Conservation (phyloP, 2,888 invertebrate species). For the Embidobia sp. region DNA sequence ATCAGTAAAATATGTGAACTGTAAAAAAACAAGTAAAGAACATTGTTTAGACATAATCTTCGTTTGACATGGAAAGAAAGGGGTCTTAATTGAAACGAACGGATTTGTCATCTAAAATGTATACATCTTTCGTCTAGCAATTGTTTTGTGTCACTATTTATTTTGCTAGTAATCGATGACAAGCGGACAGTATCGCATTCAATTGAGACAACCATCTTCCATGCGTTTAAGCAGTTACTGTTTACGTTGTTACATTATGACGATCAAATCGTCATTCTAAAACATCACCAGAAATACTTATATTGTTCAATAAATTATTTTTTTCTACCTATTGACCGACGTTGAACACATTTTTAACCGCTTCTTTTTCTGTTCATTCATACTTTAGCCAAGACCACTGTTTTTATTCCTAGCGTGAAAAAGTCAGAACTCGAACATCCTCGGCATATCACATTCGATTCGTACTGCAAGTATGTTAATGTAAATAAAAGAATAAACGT, state of each 20-base stretch:
- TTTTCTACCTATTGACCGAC: conserved; percentile 45
- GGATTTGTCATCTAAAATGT: background rate
- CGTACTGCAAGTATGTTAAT: conserved; percentile 48
- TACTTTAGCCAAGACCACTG: background rate
- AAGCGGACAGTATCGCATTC: conserved; percentile 12
- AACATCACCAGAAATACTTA: conserved; percentile 29
- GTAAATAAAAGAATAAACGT: conserved; percentile 53
- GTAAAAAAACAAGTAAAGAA: conserved; percentile 14
- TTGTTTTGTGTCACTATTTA: conserved; percentile 4
- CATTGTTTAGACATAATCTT: conserved; percentile 39
- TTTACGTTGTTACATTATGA: conserved; percentile 49
- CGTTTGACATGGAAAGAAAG: conserved; percentile 36
- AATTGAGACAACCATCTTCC: conserved; percentile 44
- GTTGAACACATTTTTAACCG: conserved; percentile 26
- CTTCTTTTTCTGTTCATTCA: conserved; percentile 27
- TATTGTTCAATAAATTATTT: conserved; percentile 48
- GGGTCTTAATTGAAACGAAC: conserved; percentile 46
- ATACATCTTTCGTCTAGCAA: background rate
- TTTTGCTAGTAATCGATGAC: conserved; percentile 9
- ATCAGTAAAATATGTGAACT: conserved; percentile 30
- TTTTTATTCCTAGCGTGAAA: conserved; percentile 10
- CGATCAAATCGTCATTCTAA: conserved; percentile 52
- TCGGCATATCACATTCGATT: conserved; percentile 57
- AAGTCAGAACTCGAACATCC: conserved; percentile 28
- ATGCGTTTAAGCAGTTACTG: conserved; percentile 21